These are phyloP conservation scores for Agrochola circellaris DNA, from an alignment of 2,888 invertebrate genomes.

Conservation along the genomic window DNA sequence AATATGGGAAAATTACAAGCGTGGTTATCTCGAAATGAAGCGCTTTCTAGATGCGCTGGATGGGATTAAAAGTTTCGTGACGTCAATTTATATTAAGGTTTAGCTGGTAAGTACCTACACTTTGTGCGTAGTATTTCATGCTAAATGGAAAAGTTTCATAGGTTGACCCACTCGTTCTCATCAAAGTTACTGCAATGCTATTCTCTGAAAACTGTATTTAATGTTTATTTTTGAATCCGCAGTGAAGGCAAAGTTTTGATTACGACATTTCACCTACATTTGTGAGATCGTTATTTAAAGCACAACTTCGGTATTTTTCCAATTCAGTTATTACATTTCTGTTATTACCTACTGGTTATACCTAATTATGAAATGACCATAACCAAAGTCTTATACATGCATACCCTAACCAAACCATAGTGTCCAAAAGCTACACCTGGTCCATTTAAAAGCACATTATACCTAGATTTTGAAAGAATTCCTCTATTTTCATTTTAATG, in stretches of 20 bases:
- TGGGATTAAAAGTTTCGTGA: constrained; percentile 12
- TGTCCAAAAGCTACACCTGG: too few relatives aligned
- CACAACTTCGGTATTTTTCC: not conserved
- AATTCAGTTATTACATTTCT: not conserved
- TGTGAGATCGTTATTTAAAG: not conserved
- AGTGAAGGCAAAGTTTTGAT: not conserved
- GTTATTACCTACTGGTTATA: too few relatives aligned
- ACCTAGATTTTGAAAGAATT: too few relatives aligned
- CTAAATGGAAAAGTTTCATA: not conserved
- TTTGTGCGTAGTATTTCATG: not conserved
- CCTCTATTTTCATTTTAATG: too few relatives aligned
- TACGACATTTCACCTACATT: not conserved
- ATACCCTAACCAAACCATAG: too few relatives aligned
- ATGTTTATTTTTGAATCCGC: not conserved
- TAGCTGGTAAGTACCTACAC: not conserved
- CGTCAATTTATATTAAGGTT: not conserved
- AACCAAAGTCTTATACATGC: too few relatives aligned
- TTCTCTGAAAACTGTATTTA: not conserved
- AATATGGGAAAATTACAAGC: constrained; percentile 31
- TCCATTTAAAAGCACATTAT: too few relatives aligned
- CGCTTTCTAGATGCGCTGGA: not conserved
- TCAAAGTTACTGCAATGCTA: not conserved
- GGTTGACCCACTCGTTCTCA: not conserved
- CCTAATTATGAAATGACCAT: too few relatives aligned
- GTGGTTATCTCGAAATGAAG: constrained; percentile 22